Base-by-base conservation (phyloP, 2,113 vertebrate species). In the Seriola dumerili region DNA sequence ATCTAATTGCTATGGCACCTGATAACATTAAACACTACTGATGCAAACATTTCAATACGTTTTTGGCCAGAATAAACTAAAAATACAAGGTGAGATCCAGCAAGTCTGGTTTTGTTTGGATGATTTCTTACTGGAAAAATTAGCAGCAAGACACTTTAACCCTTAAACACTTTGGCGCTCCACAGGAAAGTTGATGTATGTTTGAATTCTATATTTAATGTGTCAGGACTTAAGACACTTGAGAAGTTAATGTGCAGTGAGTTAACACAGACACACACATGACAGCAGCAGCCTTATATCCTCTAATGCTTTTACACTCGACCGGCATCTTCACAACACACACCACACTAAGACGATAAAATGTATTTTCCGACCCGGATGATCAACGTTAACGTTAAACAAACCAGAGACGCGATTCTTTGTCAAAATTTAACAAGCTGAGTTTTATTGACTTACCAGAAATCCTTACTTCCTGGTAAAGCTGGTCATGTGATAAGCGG, bases 391-490 rank as follows among this genome's bases (percentile, higher is more conserved):
- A 7, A 12, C 13, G 29, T 48, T 19, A 69, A 73, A 69, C 1
- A n/a, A 44, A 5, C 4, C 1, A 64, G 0, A 75, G 0, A 67
- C 10, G 12, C 8, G 5, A 67, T 72, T 10, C 11, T 52, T 5
- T 13, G 3, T 10, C 9, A 85, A 79, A 67, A 7, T 40, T 1
- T 10, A 32, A 23, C 29, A 80, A 48, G 19, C 40, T 50, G 12
- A 76, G 34, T 4, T 69, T 21, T 68, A 19, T 55, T 17, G 70
- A 91, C 94, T 94, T 75, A 95, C 94, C 93, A 83, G 55, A 73
- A 42, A 57, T 75, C 34, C 64, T 83, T 40, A 90, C 92, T 95
- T 95, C 94, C 94, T 84, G 83, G 81, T 94, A 25, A 9, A 19
- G 81, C 13, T 42, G 84, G 23, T 91, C 93, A 92, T 71, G 86